These are phyloP conservation scores for Puma concolor DNA, from an alignment of 2,113 vertebrate species.

Conservation along the genomic window DNA sequence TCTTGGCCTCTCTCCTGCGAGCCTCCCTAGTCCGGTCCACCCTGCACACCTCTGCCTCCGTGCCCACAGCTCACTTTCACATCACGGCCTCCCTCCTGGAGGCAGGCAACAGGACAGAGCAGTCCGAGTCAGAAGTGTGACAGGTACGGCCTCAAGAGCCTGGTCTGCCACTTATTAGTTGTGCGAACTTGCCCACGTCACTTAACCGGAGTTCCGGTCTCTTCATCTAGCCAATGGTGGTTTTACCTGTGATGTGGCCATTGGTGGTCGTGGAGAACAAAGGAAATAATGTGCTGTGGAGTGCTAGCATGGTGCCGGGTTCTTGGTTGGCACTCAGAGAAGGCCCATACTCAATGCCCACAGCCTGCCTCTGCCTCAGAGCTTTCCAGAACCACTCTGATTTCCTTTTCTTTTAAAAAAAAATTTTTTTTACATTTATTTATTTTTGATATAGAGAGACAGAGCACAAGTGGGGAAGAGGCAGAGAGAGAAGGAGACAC, in stretches of 20 bases:
- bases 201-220: background rate
- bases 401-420: background rate
- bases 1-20: background rate
- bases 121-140: background rate
- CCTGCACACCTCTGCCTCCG: background rate
- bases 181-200: background rate
- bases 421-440: no score
- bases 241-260: background rate
- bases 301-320: no score
- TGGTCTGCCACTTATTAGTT: background rate
- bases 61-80: background rate
- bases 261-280: background rate
- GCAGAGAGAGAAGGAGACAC: no score
- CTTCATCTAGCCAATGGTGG: background rate
- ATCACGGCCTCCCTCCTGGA: background rate
- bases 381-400: background rate
- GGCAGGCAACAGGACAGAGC: accelerated
- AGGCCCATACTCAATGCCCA: background rate
- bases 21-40: background rate
- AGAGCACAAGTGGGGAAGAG: no score
- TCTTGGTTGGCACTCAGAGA: background rate
- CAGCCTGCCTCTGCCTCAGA: background rate
- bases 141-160: background rate
- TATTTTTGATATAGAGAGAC: no score
- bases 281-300: background rate